Evolutionary conservation across 2,113 vertebrate species (phyloP), one percentile per base, ranked within the genome.

Genomic region (Chaetura pelagica): DNA sequence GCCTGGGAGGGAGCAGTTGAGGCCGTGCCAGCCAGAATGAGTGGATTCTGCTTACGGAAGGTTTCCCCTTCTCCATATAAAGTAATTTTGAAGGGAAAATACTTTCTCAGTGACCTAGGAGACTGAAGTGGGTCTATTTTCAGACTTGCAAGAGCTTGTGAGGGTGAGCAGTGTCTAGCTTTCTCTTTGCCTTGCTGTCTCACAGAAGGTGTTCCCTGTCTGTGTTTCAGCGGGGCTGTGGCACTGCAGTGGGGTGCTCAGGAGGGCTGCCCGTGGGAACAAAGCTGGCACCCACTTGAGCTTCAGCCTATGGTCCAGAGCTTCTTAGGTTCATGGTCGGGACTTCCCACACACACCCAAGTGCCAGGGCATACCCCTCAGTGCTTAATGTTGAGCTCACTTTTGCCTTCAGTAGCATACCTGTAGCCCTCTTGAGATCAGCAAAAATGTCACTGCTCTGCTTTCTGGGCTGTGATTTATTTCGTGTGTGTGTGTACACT

Each of bases 41-140:
- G 79, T 32, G 9, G 24, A 48, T 73, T 58, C 55, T 82, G 59
- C 84, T 90, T 62, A 81, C 23, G 2, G 29, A 90, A 89, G 77
- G 59, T 64, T 93, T 95, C 24, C 90, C 51, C 68, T 87, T 93
- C 84, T 91, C 95, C 93, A 67, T 92, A 95, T 91, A 94, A 96
- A 95, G 83, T 64, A 3, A 89, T 96, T 95, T 87, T 63, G 84
- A 89, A 95, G 10, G 40, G 24, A 94, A 93, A 89, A 54, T 91
- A 80, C 59, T 95, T 95, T 67, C 71, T 75, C 91, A 89, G 85
- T 9, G 79, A 34, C 55, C 89, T 51, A 10, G 30, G 44, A 94
- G 48, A 34, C 61, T 59, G 78, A 74, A 62, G 12, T 22, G 38
- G 26, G 42, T 52, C 15, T 96, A 61, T 96, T 97, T 97, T 92